Percentiles rank a stretch among this genome's conserved stretches.
Evolutionary conservation across 2,888 invertebrate species (phyloP).

Genomic region (Lasioglossum malachurum): DNA sequence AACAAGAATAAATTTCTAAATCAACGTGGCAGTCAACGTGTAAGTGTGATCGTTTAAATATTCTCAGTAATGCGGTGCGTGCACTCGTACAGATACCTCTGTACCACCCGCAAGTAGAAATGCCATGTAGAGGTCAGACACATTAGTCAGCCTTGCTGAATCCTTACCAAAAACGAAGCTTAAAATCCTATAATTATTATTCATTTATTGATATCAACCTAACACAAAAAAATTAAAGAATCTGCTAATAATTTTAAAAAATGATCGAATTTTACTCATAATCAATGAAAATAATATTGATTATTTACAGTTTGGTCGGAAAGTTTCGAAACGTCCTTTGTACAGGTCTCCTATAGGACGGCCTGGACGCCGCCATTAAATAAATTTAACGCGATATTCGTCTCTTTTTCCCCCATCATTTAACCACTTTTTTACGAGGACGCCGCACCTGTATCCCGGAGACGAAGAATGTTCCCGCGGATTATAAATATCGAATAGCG

Average conservation of each 20-base stretch:
- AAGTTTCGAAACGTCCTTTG: not conserved
- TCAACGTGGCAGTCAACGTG: not conserved
- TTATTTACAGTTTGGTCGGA: too few species aligned
- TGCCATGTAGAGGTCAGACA: not conserved
- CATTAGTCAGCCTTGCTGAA: not conserved
- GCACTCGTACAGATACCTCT: not conserved
- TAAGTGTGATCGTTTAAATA: not conserved
- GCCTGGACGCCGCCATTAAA: conserved; percentile 12
- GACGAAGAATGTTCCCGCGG: conserved; percentile 36
- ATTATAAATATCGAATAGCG: conserved; percentile 72
- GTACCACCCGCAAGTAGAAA: not conserved
- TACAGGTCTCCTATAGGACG: not conserved
- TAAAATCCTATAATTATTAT: too few species aligned
- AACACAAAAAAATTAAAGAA: not conserved
- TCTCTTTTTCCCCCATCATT: conserved; percentile 26
- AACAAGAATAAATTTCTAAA: not conserved
- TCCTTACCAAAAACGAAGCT: not conserved
- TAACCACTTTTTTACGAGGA: conserved; percentile 30
- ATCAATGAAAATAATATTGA: not conserved
- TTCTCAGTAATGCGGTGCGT: too few species aligned
- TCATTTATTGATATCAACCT: not conserved
- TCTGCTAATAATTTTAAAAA: not conserved
- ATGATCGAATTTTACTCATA: not conserved
- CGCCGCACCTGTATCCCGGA: conserved; percentile 33
- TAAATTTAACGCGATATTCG: conserved; percentile 45